Base-by-base conservation (phyloP, 2,797 vertebrate species). In the Tangara arthus region DNA sequence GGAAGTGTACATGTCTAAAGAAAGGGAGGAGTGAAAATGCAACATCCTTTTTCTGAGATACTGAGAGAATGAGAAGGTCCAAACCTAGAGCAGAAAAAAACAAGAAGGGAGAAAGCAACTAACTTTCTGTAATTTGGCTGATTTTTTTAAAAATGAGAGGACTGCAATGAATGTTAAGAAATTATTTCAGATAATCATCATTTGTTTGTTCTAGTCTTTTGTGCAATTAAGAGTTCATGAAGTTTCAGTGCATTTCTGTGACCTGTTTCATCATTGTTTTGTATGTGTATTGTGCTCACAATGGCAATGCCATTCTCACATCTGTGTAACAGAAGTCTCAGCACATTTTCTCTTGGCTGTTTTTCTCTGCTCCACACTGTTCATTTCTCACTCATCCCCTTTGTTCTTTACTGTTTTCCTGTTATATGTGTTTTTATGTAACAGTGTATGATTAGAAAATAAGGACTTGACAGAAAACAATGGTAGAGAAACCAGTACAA, bases 191-290 rank as follows among this genome's bases (percentile, higher is more conserved):
- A 64, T 94, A 90, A 66, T 81, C 2, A 2, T 69, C 0, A 7
- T 87, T 75, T 92, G 44, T 66, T 91, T 70, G 39, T 93, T 86
- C 44, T 80, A 83, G 47, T 91, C 42, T 81, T 79, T 59, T 70
- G 46, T 89, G 91, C 89, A 81, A 71, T 93, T 93, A 87, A 89
- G 95, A 84, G 69, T 66, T 85, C 64, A 87, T 77, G 73, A 78
- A 84, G 64, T 82, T 71, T 69, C 79, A 59, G 26, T 17, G 3
- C 88, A 72, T 96, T 70, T 93, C 76, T 91, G 39, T 92, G 76
- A 95, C 50, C 76, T 78, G 24, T 75, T 86, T 66, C 87, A 92
- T 34, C 71, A 64, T 68, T 85, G 79, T 71, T 84, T 57, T 59
- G 52, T 60, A 64, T 59, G 53, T 2, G 1, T 89, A 66, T 55